Percentiles rank a stretch among this genome's conserved stretches.
These are phyloP conservation scores for Leptobrachium ailaonicum DNA, from an alignment of 2,113 vertebrate species.

Conservation along the genomic window DNA sequence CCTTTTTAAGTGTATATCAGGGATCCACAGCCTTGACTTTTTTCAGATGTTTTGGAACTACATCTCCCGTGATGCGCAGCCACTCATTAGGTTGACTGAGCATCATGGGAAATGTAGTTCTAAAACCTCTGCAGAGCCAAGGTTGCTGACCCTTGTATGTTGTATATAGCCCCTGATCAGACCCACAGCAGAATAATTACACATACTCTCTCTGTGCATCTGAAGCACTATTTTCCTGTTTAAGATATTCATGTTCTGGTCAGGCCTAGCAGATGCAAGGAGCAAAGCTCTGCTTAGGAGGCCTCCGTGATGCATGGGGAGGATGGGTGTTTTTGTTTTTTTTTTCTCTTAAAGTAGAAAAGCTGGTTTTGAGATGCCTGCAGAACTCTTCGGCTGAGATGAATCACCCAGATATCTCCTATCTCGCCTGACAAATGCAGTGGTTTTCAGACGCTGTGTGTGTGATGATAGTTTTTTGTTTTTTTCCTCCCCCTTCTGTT, in stretches of 20 bases:
- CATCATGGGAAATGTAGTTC: too few relatives aligned
- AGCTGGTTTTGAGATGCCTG: background rate
- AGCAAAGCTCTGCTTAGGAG: background rate
- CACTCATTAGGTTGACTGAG: too few relatives aligned
- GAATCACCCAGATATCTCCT: conserved; percentile 1
- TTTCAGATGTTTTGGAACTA: too few relatives aligned
- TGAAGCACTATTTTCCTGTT: background rate
- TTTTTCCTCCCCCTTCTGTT: background rate
- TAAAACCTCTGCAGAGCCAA: too few relatives aligned
- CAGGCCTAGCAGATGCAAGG: background rate
- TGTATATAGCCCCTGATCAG: too few relatives aligned
- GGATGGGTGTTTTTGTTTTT: background rate
- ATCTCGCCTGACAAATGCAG: background rate
- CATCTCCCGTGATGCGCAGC: too few relatives aligned
- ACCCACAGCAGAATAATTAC: too few relatives aligned
- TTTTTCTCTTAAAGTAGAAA: background rate
- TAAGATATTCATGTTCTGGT: background rate
- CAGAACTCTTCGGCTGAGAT: background rate
- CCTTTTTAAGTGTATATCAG: too few relatives aligned
- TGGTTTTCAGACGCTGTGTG: conserved; percentile 25
- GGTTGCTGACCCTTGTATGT: too few relatives aligned
- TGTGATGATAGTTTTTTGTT: conserved; percentile 25
- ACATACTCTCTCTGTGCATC: too few relatives aligned
- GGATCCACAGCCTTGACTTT: too few relatives aligned
- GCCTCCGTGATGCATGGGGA: background rate